Evolutionary conservation across 2,797 vertebrate species (phyloP).

Genomic region (Ficedula albicollis): DNA sequence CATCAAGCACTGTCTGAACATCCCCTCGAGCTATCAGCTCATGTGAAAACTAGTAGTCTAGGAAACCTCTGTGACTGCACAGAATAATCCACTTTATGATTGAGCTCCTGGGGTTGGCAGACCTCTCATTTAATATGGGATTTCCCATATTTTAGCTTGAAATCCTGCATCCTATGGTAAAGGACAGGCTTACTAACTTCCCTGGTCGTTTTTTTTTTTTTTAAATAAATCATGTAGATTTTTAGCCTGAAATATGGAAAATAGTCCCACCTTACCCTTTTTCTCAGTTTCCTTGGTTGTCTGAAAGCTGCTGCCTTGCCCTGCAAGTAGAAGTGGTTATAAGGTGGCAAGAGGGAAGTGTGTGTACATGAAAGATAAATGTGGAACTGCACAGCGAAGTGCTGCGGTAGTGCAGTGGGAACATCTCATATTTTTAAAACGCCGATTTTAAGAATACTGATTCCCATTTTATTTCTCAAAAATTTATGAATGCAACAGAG

Average conservation of each 20-base stretch:
- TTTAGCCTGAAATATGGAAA: not conserved
- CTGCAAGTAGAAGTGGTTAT: not conserved
- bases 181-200: not conserved
- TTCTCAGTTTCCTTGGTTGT: not conserved
- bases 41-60: conserved; percentile 31
- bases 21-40: conserved; percentile 3
- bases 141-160: not conserved
- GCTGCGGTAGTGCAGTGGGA: not conserved
- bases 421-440: not conserved
- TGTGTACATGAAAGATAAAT: not conserved
- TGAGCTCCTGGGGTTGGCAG: not conserved
- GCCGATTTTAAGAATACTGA: not conserved
- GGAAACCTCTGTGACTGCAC: conserved; percentile 20
- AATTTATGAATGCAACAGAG: not conserved
- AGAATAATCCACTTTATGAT: not conserved
- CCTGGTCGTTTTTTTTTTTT: not conserved
- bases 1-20: conserved; percentile 31
- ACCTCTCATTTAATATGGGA: not conserved
- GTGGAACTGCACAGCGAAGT: not conserved
- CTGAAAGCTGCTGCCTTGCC: not conserved
- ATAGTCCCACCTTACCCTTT: not conserved
- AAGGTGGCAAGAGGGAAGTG: not conserved
- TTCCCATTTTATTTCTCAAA: not conserved
- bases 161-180: not conserved
- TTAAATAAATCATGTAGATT: not conserved